These are phyloP conservation scores for Myiotriccus ornatus DNA, from an alignment of 2,797 vertebrate genomes.

Conservation along the genomic window DNA sequence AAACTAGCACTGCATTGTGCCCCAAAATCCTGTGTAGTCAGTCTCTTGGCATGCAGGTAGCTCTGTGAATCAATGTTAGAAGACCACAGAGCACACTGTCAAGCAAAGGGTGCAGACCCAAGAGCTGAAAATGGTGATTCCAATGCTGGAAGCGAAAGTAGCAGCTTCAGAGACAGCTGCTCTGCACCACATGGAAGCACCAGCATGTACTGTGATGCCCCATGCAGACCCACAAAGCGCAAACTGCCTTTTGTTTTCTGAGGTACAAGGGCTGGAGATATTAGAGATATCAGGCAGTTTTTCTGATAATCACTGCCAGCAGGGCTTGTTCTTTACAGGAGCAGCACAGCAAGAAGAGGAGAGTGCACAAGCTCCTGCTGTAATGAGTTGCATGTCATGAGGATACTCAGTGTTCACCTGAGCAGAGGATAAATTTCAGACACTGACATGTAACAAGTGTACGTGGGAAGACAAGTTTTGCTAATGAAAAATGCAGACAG, in stretches of 20 bases:
- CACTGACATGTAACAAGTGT: background rate
- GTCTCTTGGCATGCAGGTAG: background rate
- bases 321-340: background rate
- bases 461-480: background rate
- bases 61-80: background rate
- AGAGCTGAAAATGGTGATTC: background rate
- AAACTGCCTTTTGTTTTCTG: background rate
- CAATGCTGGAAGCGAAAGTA: background rate
- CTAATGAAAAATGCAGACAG: background rate
- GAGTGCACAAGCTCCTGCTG: background rate
- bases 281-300: background rate
- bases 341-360: background rate
- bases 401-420: background rate
- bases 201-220: background rate
- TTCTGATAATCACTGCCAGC: background rate
- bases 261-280: background rate
- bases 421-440: background rate
- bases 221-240: background rate
- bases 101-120: background rate
- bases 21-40: background rate
- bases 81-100: background rate
- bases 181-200: background rate
- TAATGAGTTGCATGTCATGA: background rate
- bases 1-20: background rate
- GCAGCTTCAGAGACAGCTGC: background rate